A percentile compares a stretch with the other conserved stretches of the same genome.
Conservation (phyloP, 2,113 vertebrate genomes). For the Gallinago jamesoni region DNA sequence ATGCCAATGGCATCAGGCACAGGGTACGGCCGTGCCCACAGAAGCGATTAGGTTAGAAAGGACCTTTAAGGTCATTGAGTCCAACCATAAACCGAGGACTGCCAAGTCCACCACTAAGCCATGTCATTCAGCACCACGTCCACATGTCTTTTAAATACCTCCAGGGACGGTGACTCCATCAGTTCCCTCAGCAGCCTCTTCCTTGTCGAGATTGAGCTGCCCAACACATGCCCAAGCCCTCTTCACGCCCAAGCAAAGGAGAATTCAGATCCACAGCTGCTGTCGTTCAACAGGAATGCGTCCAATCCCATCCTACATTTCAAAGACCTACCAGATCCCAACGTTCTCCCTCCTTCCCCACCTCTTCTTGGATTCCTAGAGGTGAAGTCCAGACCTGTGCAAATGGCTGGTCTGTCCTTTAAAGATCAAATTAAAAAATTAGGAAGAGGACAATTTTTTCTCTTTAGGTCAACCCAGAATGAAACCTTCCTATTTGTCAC, state of each 20-base stretch:
- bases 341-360: accelerated
- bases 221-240: neutral
- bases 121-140: neutral
- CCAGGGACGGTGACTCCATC: neutral
- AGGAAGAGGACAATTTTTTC: neutral
- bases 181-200: neutral
- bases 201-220: neutral
- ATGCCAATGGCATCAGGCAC: accelerated
- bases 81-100: neutral
- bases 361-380: neutral
- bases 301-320: neutral
- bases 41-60: neutral
- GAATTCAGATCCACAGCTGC: neutral
- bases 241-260: neutral
- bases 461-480: neutral
- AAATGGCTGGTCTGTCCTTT: neutral
- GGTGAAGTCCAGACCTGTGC: neutral
- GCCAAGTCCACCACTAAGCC: neutral
- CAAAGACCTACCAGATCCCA: neutral
- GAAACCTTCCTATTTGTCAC: neutral
- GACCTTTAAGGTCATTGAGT: neutral
- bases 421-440: neutral
- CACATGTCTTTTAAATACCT: neutral
- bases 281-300: neutral
- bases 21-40: neutral